phyloP scores from a whole-genome alignment of 2,113 vertebrate genomes.

The Budorcas taxicolor region DNA sequence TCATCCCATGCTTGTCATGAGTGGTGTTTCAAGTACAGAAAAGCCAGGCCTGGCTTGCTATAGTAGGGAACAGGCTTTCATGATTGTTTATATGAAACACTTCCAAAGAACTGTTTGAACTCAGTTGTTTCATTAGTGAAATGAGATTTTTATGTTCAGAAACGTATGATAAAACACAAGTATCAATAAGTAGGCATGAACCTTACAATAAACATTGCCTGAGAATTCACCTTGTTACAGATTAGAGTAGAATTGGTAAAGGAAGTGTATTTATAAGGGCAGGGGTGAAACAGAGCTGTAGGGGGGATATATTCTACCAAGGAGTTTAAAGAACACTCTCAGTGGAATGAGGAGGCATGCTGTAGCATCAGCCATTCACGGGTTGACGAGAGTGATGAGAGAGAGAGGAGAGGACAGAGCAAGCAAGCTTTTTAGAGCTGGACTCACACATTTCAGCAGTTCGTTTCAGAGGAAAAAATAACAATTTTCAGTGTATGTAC shows the following conservation, averaged over 20 bases:
- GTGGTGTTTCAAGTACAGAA: not conserved
- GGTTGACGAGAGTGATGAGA: not conserved
- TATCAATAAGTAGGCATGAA: not conserved
- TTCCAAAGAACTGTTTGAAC: conserved; percentile 37
- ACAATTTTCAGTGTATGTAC: not conserved
- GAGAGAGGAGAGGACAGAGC: not conserved
- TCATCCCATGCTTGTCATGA: not conserved
- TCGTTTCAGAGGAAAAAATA: not conserved
- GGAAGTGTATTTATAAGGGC: accelerated
- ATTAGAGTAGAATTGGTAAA: not conserved
- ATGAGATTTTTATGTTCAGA: not conserved
- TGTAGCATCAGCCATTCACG: accelerated
- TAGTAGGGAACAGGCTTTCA: not conserved
- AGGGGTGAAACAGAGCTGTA: not conserved
- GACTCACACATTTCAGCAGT: not conserved
- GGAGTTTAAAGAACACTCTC: not conserved
- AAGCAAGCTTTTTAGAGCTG: not conserved
- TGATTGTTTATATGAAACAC: not conserved
- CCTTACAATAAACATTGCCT: not conserved
- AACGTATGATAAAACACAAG: not conserved
- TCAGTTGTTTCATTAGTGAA: conserved; percentile 7
- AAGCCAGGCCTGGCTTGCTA: not conserved
- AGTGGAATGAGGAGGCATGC: not conserved
- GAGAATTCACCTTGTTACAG: conserved; percentile 8
- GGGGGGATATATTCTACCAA: accelerated